Base-by-base conservation (phyloP, 2,113 vertebrate genomes). In the Gymnocephalus cernua region DNA sequence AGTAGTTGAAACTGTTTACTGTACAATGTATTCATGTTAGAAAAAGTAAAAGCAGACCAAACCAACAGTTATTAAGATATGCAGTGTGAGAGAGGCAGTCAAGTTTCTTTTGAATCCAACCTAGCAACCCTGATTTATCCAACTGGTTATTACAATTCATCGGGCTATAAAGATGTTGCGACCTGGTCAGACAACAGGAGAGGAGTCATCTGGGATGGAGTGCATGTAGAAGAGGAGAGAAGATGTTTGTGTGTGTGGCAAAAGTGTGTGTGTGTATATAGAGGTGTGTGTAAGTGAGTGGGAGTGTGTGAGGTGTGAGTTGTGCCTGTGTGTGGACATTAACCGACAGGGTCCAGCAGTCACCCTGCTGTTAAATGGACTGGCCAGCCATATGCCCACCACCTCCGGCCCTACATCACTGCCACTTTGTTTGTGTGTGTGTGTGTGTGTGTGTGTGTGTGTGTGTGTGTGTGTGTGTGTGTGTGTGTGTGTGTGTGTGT, bases 331-430 rank as follows among this genome's bases (percentile, higher is more conserved):
- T 85, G 88, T 81, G 87, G 84, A 94, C 95, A 95, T 93, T 95
- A 93, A 95, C 94, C 92, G 92, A 95, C 93, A 94, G 94, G 94
- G 93, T 95, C 93, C 94, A 92, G 90, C 86, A 82, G 89, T 89
- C 82, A 83, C 79, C 95, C 95, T 93, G 95, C 94, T 94, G 95
- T 80, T 95, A 95, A 95, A 96, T 95, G 93, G 93, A 94, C 94
- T 93, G 91, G 88, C 91, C 89, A 59, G 92, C 95, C 95, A 96
- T 95, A 96, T 95, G 94, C 93, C 92, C 93, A 86, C 83, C 84
- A 88, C 90, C 88, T 80, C 82, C 81, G 78, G 93, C 92, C 86
- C 81, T 94, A 90, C 83, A 93, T 95, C 93, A 94, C 84, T 92
- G 93, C 91, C 91, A 78, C 84, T 80, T 38, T 82, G 85, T 76